Conservation (phyloP, 2,113 vertebrate genomes). For the Pimephales promelas region DNA sequence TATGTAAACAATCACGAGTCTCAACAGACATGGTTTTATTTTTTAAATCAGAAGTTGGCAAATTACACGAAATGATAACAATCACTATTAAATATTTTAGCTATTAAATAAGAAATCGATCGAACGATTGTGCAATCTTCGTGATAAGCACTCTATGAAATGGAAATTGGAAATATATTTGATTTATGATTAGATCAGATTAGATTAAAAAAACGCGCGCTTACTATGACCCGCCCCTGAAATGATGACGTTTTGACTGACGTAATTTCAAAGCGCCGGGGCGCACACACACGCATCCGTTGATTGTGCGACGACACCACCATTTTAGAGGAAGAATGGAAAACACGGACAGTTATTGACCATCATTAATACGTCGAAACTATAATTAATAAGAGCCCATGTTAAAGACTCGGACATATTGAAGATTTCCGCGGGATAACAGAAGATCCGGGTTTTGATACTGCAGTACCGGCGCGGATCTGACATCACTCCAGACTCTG, state of each 20-base stretch:
- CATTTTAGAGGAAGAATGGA: constrained; percentile 37
- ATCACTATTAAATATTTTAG: too few species aligned
- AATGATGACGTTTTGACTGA: neutral
- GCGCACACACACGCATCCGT: neutral
- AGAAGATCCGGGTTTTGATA: neutral
- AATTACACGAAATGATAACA: too few species aligned
- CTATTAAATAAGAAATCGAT: too few species aligned
- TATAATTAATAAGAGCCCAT: neutral
- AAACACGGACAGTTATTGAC: neutral
- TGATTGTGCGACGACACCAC: neutral
- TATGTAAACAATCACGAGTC: too few species aligned
- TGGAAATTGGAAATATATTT: too few species aligned
- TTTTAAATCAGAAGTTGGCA: too few species aligned
- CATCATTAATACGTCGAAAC: neutral
- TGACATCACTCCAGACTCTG: neutral
- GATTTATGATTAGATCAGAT: too few species aligned
- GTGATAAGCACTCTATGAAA: too few species aligned
- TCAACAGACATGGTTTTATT: too few species aligned
- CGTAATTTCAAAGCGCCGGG: constrained; percentile 10
- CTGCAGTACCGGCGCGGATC: neutral
- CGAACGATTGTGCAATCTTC: too few species aligned
- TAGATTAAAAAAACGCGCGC: too few species aligned
- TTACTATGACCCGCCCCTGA: neutral
- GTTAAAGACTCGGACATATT: neutral
- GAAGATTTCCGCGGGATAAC: too few species aligned